phyloP scores from a whole-genome alignment of 2,888 invertebrate genomes.

The Laspeyria flexula region DNA sequence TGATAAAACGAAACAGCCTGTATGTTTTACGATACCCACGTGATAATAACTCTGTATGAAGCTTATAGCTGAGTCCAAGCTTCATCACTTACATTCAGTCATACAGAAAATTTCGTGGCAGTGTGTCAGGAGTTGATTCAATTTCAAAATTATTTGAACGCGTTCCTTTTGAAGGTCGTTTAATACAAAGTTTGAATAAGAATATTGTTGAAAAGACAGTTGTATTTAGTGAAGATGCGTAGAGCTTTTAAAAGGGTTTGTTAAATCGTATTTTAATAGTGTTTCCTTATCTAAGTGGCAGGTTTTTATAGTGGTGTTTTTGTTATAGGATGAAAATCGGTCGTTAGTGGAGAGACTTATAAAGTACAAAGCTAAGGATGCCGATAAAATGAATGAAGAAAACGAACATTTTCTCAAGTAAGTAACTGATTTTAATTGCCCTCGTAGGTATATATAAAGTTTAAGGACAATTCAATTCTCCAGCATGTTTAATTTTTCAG shows the following conservation, averaged over 20 bases:
- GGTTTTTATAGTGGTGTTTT: constrained; percentile 30
- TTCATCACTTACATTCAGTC: constrained; percentile 65
- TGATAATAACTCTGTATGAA: constrained; percentile 70
- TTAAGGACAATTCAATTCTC: constrained; percentile 31
- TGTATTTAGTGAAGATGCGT: constrained; percentile 39
- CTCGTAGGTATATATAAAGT: constrained; percentile 1
- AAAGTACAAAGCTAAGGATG: constrained; percentile 97
- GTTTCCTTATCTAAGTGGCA: constrained; percentile 11
- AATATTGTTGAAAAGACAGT: constrained; percentile 4
- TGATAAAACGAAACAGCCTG: constrained; percentile 63
- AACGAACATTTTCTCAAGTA: constrained; percentile 97
- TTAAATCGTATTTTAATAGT: constrained; percentile 10
- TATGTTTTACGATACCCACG: constrained; percentile 72
- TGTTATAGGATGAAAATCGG: constrained; percentile 93
- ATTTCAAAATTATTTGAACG: constrained; percentile 23
- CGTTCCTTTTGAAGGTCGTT: constrained; percentile 20
- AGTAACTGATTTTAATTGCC: constrained; percentile 59
- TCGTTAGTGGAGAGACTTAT: constrained; percentile 94
- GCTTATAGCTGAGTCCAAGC: constrained; percentile 61
- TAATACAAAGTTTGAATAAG: not conserved
- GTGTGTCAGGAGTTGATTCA: constrained; percentile 41
- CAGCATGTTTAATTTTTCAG: constrained; percentile 53
- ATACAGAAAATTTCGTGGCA: constrained; percentile 58
- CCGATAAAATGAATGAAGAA: constrained; percentile 98
- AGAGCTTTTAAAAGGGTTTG: constrained; percentile 49